Percentiles rank a stretch among this genome's conserved stretches.
Conservation (phyloP, 2,113 vertebrate genomes). For the Fulica atra region DNA sequence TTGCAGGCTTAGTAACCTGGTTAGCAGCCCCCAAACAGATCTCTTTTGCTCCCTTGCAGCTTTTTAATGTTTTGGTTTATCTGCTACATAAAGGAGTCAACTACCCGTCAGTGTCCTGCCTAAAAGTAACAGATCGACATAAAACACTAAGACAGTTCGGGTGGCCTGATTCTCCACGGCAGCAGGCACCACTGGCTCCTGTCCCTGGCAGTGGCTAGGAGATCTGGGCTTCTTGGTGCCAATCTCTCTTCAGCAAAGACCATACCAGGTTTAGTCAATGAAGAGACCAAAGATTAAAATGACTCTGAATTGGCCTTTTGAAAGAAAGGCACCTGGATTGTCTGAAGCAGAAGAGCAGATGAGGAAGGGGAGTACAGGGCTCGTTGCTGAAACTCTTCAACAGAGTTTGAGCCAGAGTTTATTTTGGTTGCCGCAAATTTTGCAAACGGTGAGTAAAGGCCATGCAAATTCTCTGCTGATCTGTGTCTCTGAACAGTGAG, state of each 20-base stretch:
- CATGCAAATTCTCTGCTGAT: neutral
- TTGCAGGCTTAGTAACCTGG: neutral
- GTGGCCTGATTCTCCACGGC: neutral
- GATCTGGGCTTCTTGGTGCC: neutral
- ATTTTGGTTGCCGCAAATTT: neutral
- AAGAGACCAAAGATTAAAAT: neutral
- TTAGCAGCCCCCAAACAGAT: neutral
- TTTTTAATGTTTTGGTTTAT: neutral
- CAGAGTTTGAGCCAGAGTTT: neutral
- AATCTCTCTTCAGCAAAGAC: neutral
- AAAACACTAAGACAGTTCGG: neutral
- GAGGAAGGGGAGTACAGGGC: neutral
- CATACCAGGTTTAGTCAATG: neutral
- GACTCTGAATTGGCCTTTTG: neutral
- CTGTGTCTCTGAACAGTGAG: neutral
- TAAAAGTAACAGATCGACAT: neutral
- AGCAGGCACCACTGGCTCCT: neutral
- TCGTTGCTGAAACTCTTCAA: neutral
- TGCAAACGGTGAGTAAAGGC: neutral
- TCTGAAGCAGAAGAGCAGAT: neutral
- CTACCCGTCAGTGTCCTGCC: neutral
- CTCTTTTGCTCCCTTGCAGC: neutral
- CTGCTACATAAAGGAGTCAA: neutral
- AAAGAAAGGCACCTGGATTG: neutral
- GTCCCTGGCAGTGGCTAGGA: neutral